Conservation (phyloP, 1,140 invertebrate species). For the Drosophila sechellia region DNA sequence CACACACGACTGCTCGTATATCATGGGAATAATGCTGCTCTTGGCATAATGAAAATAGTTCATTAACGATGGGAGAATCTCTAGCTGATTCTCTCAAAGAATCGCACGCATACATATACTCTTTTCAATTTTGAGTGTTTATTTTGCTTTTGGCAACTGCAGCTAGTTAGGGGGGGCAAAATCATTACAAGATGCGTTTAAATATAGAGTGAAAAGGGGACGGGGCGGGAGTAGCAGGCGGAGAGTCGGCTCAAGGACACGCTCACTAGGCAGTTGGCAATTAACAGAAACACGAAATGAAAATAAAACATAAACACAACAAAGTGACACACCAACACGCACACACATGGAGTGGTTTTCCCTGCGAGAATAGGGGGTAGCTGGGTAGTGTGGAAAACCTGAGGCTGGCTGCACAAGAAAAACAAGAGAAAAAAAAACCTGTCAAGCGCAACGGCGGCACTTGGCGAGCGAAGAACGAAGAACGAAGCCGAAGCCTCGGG, state of each 20-base stretch:
- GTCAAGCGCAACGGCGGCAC: constrained; percentile 40
- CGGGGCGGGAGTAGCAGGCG: background rate
- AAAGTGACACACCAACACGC: constrained; percentile 43
- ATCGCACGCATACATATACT: background rate
- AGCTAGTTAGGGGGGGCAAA: constrained; percentile 32
- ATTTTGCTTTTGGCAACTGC: constrained; percentile 27
- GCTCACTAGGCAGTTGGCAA: constrained; percentile 45
- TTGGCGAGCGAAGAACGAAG: constrained; percentile 30
- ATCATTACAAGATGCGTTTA: constrained; percentile 63
- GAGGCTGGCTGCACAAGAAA: constrained; percentile 26
- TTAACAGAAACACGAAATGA: constrained; percentile 60
- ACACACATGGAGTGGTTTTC: constrained; percentile 36
- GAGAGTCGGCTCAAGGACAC: constrained; percentile 39
- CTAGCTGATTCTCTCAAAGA: background rate
- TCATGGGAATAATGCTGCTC: constrained; percentile 6
- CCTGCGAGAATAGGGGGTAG: background rate
- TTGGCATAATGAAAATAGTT: constrained; percentile 4
- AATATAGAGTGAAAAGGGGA: constrained; percentile 46
- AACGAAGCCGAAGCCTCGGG: constrained; percentile 41
- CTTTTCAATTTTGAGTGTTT: constrained; percentile 20
- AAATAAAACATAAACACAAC: constrained; percentile 56
- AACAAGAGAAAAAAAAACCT: constrained; percentile 35
- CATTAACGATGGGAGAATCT: constrained; percentile 8
- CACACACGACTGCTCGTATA: background rate
- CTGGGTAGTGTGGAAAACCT: constrained; percentile 13